These are phyloP conservation scores for Pristionchus mayeri DNA, from an alignment of 2,888 invertebrate species.

Conservation along the genomic window DNA sequence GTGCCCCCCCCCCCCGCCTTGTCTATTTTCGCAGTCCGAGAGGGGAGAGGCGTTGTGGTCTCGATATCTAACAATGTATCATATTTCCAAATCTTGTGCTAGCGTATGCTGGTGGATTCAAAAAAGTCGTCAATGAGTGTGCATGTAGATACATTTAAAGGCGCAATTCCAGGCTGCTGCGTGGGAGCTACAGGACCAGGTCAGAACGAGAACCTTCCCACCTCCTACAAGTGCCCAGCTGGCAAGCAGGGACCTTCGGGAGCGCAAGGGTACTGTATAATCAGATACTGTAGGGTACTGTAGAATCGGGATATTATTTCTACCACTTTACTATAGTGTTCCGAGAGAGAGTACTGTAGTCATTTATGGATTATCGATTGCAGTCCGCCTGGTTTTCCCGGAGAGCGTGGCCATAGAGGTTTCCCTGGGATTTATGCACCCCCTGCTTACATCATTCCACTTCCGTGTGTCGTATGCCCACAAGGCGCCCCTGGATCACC, in stretches of 20 bases:
- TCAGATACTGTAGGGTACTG: neutral
- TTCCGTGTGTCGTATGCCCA: conserved; percentile 38
- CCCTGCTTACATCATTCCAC: conserved; percentile 35
- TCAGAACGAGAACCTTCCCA: conserved; percentile 33
- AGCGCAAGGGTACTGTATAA: neutral
- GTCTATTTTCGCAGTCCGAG: too few relatives aligned
- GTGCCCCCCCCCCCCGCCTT: too few relatives aligned
- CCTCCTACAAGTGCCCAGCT: conserved; percentile 2
- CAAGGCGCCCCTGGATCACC: conserved; percentile 35
- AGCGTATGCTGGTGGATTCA: too few relatives aligned
- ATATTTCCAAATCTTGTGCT: too few relatives aligned
- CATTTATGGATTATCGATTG: neutral
- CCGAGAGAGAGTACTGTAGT: neutral
- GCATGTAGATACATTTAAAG: too few relatives aligned
- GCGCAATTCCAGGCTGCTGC: conserved; percentile 38
- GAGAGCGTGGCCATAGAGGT: conserved; percentile 1
- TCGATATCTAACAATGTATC: too few relatives aligned
- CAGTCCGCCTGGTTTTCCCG: neutral
- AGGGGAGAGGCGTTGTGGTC: too few relatives aligned
- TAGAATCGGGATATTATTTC: neutral
- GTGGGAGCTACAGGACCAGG: conserved; percentile 28
- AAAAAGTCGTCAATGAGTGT: too few relatives aligned
- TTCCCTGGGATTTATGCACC: neutral
- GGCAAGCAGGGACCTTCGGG: conserved; percentile 17
- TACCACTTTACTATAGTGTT: too few relatives aligned